Base-by-base conservation (phyloP, 30 jellyfish, hydroid and myxozoan species). In the Turritopsis rubra region DNA sequence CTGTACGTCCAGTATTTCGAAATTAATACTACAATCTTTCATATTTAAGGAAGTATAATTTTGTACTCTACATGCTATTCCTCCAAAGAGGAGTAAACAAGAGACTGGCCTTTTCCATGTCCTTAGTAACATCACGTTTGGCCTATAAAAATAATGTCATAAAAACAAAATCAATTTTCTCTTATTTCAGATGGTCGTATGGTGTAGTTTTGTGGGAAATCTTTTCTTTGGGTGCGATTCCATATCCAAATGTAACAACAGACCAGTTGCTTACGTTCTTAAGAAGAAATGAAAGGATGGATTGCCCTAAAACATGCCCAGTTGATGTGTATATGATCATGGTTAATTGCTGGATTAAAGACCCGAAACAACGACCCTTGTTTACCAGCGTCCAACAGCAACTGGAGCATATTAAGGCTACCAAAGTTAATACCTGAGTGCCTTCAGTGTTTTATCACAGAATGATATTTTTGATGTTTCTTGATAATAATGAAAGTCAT, bases 181-280 rank as follows among this genome's bases (percentile, higher is more conserved):
- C 5, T 41, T 41, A 41, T 41, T 85, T n/a, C 73, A 90, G 97
- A 22, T 90, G 97, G 97, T 90, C 97, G 18, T 90, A 24, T 81
- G 97, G 97, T n/a, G 84, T 90, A n/a, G 90, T 90, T n/a, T 86
- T 90, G 0, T 90, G 97, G 97, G 97, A 90, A 82, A 82, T 85
- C 25, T 85, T 85, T 71, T 85, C 97, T 21, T 86, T 90, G 16
- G 97, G 97, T 8, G 97, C 92, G 16, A 85, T 95, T 54, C 97
- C 97, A 25, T 90, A 90, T 65, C 97, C 97, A 4, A 92, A 95
- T 74, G 30, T 90, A 68, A 23, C 91, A 0, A 85, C 91, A 13
- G 91, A 85, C 20, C 92, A 81, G 53, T 78, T 90, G 66, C 52
- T 85, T 7, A 73, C 71, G 41, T 85, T 22, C 68, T 73, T 90